Evolutionary conservation across 1,140 invertebrate genomes (phyloP), one percentile per base, ranked within the genome.

Genomic region (Oppia nitens): DNA sequence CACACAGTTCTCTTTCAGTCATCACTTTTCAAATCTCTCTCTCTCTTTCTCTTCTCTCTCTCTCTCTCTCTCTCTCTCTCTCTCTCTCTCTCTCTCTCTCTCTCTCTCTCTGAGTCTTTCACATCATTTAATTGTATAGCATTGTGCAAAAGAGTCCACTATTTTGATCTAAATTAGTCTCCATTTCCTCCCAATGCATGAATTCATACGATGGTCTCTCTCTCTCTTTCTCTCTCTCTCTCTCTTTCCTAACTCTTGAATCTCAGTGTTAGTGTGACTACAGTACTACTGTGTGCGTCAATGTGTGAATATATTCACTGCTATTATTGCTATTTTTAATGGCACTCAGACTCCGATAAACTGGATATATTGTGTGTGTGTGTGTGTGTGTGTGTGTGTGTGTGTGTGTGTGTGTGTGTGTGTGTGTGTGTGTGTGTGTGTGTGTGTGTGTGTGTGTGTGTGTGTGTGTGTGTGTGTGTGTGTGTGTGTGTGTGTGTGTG

Each of bases 31-130:
- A 12, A 12, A 12, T 20, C 51, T n/a, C 21, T 52, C n/a, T 20
- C 25, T 12, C 21, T 23, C 21, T 52, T 52, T 52, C 25, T 52
- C 12, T 21, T 52, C 51, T 32, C 51, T 21, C 51, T 52, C 51
- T 52, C 51, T 20, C 51, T 52, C 25, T 52, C 51, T 21, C 21
- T 23, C 51, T 52, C 51, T 52, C 51, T 52, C 25, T 52, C 51
- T 23, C 51, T 23, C 21, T n/a, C 21, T 52, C 25, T 23, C 51
- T 14, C 21, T 23, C 51, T 12, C 21, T 23, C 21, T 52, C 12
- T n/a, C 21, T 32, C n/a, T 52, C 51, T 12, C 25, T 40, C 17
- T 40, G 32, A 6, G 32, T 40, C 17, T 40, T 40, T 17, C 6
- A 17, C 32, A 40, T 17, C 32, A 40, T 40, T 40, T 40, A 40